Conservation (phyloP, 2,113 vertebrate species). For the Mesitornis unicolor region DNA sequence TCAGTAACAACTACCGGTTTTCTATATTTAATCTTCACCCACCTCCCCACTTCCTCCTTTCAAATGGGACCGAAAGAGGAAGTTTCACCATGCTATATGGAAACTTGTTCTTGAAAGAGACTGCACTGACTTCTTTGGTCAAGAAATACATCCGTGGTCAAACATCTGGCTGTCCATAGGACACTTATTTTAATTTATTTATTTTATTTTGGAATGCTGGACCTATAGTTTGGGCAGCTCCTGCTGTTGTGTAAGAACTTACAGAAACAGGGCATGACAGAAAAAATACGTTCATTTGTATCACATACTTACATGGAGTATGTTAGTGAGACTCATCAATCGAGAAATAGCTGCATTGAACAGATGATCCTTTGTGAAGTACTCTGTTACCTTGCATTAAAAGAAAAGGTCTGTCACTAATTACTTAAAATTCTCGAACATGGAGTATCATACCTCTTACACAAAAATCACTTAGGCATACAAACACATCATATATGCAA, state of each 20-base stretch:
- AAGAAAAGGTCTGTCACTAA: neutral
- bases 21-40: neutral
- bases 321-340: constrained; percentile 88
- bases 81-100: neutral
- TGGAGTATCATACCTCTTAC: neutral
- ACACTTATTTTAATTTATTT: too few species aligned
- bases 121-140: neutral
- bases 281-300: neutral
- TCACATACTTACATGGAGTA: constrained; percentile 79
- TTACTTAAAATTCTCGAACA: neutral
- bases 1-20: neutral
- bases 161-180: neutral
- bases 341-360: constrained; percentile 91
- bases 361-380: constrained; percentile 88
- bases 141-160: neutral
- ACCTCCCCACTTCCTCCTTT: neutral
- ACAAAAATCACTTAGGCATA: neutral
- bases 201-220: neutral
- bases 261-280: neutral
- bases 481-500: neutral
- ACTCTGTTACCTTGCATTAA: constrained; percentile 81
- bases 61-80: neutral
- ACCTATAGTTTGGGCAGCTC: neutral
- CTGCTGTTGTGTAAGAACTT: neutral
- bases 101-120: neutral